Evolutionary conservation across 1,140 invertebrate genomes (phyloP).

Genomic region (Nymphalis io): DNA sequence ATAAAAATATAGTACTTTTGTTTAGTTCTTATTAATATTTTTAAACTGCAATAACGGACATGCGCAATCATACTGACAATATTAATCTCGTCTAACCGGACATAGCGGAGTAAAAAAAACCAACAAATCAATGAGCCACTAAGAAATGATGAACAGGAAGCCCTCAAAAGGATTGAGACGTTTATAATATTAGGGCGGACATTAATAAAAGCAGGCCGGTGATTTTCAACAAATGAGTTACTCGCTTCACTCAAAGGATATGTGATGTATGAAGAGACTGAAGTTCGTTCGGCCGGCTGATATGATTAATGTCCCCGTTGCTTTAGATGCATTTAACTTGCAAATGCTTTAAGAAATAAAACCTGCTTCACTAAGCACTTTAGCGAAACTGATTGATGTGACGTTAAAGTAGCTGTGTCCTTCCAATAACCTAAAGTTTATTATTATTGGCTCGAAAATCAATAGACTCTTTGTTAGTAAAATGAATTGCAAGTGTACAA

Average conservation of each 20-base stretch:
- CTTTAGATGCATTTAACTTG: constrained; percentile 37
- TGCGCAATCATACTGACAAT: constrained; percentile 51
- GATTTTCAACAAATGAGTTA: constrained; percentile 66
- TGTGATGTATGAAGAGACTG: constrained; percentile 59
- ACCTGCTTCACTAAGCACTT: constrained; percentile 54
- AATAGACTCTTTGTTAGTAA: constrained; percentile 41
- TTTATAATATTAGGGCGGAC: constrained; percentile 66
- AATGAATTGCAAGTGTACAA: constrained; percentile 38
- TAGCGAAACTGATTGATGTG: constrained; percentile 49
- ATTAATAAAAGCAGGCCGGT: constrained; percentile 66
- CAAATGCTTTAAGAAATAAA: constrained; percentile 46
- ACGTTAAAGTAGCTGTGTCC: constrained; percentile 38
- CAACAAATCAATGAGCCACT: constrained; percentile 48
- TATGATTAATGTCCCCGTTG: constrained; percentile 66
- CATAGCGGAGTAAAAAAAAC: constrained; percentile 48
- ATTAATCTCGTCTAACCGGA: constrained; percentile 69
- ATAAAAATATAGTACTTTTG: neutral
- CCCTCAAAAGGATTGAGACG: constrained; percentile 73
- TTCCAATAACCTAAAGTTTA: constrained; percentile 4
- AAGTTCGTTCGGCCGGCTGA: constrained; percentile 48
- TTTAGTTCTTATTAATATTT: neutral
- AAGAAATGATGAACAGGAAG: constrained; percentile 65
- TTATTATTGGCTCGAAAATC: constrained; percentile 6
- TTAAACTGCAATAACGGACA: constrained; percentile 62
- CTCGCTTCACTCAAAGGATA: constrained; percentile 60